Conservation (phyloP, 2,888 invertebrate genomes). For the Drosophila mettleri region DNA sequence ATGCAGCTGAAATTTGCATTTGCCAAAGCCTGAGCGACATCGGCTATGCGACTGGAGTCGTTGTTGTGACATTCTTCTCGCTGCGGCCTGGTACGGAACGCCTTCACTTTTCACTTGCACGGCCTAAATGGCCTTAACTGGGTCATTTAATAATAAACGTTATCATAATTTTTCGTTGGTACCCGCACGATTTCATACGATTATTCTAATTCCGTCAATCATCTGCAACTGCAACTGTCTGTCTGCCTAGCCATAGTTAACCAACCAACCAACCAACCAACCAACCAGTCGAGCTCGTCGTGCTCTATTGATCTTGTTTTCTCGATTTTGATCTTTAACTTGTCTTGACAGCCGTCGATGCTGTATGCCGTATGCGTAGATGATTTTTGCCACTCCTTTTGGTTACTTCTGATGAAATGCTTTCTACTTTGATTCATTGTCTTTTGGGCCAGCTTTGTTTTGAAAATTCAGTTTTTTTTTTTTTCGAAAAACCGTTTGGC, state of each 20-base stretch:
- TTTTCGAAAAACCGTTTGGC: slow-evolving; percentile 69
- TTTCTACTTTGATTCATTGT: slow-evolving; percentile 77
- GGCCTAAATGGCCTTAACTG: slow-evolving; percentile 62
- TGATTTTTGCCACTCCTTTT: slow-evolving; percentile 76
- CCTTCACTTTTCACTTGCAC: slow-evolving; percentile 76
- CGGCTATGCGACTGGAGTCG: slow-evolving; percentile 24
- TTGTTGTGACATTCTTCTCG: slow-evolving; percentile 73
- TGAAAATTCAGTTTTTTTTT: slow-evolving; percentile 33
- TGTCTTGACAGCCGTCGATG: slow-evolving; percentile 60
- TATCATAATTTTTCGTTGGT: slow-evolving; percentile 2
- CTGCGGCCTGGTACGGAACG: slow-evolving; percentile 31
- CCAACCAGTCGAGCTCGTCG: slow-evolving; percentile 34
- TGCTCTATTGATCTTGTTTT: slow-evolving; percentile 73
- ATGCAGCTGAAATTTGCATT: slow-evolving; percentile 71
- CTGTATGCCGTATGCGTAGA: slow-evolving; percentile 50
- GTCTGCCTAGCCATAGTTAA: slow-evolving; percentile 17
- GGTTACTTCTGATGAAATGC: slow-evolving; percentile 76
- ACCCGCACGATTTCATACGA: slow-evolving; percentile 69
- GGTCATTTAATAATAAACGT: slow-evolving; percentile 80
- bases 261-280: background rate
- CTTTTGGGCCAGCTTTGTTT: slow-evolving; percentile 50
- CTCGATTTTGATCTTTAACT: slow-evolving; percentile 81
- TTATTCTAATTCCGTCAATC: slow-evolving; percentile 83
- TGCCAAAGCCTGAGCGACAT: slow-evolving; percentile 71
- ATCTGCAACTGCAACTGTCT: slow-evolving; percentile 72